Base-by-base conservation (phyloP, 1,140 invertebrate genomes). In the Saccostrea glomerata region DNA sequence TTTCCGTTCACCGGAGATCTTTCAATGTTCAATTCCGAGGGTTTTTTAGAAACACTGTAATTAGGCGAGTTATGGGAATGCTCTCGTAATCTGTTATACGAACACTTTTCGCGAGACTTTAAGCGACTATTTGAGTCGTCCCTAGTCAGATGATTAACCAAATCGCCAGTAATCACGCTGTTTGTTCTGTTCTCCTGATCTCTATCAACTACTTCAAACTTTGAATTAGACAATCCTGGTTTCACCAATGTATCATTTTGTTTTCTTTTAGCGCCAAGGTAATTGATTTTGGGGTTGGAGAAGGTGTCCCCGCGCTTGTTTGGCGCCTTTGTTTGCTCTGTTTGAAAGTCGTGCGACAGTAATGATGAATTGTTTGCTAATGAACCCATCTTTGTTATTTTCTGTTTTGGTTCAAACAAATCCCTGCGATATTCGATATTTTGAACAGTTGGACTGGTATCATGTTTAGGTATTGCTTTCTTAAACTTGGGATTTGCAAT, bases 381-480 rank as follows among this genome's bases (percentile, higher is more conserved):
- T 77, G 70, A 36, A 77, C 70, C 30, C 70, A 30, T 77, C 23
- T 25, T 25, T 15, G 70, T 77, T 30, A 25, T 77, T 77, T 77
- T 77, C 70, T 77, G 70, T 77, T 77, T 77, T 1, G 70, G 70
- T 30, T 77, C 70, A 77, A 77, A 77, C 70, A 77, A 77, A 36
- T 77, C 70, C 70, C 70, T 77, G 70, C 70, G 70, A 77, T 77
- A 77, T 36, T 77, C 70, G 70, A 77, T 77, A 77, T 11, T 30
- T 77, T 77, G 70, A 25, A 77, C 70, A 77, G 30, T 36, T 77
- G 23, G 70, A 77, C 30, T 77, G 12, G 9, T 36, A 17, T 77
- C 70, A 36, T 77, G 70, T 77, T 77, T 77, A 12, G 30, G 15
- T 77, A 36, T 30, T 77, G 70, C 23, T 77, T 77, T 77, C 30